Evolutionary conservation across 2,797 vertebrate genomes (phyloP).

Genomic region (Hydrolagus colliei): DNA sequence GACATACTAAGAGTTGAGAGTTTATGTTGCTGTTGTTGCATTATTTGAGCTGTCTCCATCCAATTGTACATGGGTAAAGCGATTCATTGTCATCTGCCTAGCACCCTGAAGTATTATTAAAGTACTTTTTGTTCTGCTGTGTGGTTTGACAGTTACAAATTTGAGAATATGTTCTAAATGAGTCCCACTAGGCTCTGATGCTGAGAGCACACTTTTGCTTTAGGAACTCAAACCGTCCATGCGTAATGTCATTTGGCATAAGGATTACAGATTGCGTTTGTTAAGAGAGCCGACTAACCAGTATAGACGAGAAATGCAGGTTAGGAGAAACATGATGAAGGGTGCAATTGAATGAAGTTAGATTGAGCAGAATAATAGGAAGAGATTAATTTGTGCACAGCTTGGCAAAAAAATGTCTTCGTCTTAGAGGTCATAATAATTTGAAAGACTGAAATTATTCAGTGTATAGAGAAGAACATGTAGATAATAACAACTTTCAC

Average conservation of each 20-base stretch:
- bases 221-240: neutral
- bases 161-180: neutral
- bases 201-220: neutral
- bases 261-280: neutral
- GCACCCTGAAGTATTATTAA: neutral
- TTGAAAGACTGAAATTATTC: too few relatives aligned
- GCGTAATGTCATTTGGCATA: slow-evolving; percentile 4
- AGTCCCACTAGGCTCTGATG: neutral
- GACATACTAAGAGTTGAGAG: neutral
- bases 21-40: slow-evolving; percentile 9
- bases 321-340: neutral
- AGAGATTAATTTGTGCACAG: neutral
- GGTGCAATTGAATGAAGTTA: neutral
- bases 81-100: neutral
- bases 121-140: slow-evolving; percentile 8
- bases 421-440: neutral
- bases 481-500: too few relatives aligned
- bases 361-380: neutral
- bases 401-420: too few relatives aligned
- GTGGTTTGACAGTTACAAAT: neutral
- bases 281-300: neutral
- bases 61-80: neutral
- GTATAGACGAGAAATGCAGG: neutral
- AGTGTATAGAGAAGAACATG: too few relatives aligned
- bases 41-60: neutral